These are phyloP conservation scores for Vanessa cardui DNA, from an alignment of 2,888 invertebrate species.

Conservation along the genomic window DNA sequence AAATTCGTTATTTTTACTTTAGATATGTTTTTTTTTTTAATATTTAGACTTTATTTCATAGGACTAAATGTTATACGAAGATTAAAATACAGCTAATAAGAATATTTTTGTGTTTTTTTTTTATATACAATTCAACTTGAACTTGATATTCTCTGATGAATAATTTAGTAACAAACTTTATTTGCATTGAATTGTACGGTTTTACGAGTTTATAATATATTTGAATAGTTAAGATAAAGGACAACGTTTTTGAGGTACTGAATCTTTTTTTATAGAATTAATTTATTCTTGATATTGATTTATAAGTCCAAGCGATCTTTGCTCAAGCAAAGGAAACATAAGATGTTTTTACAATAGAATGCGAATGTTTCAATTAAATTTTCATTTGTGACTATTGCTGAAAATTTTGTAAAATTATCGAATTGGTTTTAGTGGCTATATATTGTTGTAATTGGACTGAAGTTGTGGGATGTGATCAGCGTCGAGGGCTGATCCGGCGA, in stretches of 20 bases:
- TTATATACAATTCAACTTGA: background rate
- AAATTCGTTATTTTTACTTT: too few relatives aligned
- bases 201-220: background rate
- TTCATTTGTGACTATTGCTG: too few relatives aligned
- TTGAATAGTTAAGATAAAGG: slow-evolving; percentile 1
- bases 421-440: background rate
- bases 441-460: background rate
- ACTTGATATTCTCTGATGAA: slow-evolving; percentile 6
- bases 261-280: too few relatives aligned
- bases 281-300: too few relatives aligned
- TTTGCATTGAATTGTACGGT: slow-evolving; percentile 8
- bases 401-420: background rate
- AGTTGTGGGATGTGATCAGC: background rate
- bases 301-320: too few relatives aligned
- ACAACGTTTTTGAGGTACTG: background rate
- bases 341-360: too few relatives aligned
- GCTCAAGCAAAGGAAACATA: too few relatives aligned
- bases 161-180: slow-evolving; percentile 3
- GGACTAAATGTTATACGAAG: background rate
- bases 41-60: too few relatives aligned
- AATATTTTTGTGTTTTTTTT: background rate
- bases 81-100: background rate
- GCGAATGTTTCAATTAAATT: too few relatives aligned
- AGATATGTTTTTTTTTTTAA: too few relatives aligned
- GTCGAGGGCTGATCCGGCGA: slow-evolving; percentile 7